These are phyloP conservation scores for Muschampia plurimacula DNA, from an alignment of 2,888 invertebrate species.

Conservation along the genomic window DNA sequence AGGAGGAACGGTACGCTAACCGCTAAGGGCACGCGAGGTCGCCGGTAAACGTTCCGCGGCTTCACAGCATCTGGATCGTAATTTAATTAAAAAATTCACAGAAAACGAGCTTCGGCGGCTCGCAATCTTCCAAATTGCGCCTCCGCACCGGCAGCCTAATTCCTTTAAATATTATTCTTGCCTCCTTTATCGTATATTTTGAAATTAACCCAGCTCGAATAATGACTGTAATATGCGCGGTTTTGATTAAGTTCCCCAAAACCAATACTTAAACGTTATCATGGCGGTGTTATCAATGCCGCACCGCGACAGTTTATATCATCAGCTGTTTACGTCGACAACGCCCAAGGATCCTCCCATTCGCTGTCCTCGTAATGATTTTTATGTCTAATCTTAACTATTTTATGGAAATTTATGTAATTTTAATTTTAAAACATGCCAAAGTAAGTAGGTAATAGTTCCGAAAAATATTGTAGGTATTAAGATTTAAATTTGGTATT, in stretches of 20 bases:
- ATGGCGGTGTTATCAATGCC: conserved; percentile 59
- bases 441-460: background rate
- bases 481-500: background rate
- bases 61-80: conserved; percentile 76
- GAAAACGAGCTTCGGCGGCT: conserved; percentile 71
- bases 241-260: conserved; percentile 82
- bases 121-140: conserved; percentile 80
- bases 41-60: conserved; percentile 59
- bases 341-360: conserved; percentile 54
- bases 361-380: conserved; percentile 53
- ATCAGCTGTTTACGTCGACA: conserved; percentile 29
- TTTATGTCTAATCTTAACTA: conserved; percentile 44
- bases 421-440: conserved; percentile 1
- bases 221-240: conserved; percentile 76
- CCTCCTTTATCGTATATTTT: conserved; percentile 80
- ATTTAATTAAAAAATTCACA: conserved; percentile 86
- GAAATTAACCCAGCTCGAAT: conserved; percentile 73
- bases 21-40: conserved; percentile 49
- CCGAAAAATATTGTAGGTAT: no score
- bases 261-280: conserved; percentile 83
- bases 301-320: conserved; percentile 39
- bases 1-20: conserved; percentile 43
- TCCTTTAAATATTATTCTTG: conserved; percentile 81
- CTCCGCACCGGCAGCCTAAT: conserved; percentile 76
- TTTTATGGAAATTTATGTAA: conserved; percentile 33